phyloP scores from a whole-genome alignment of 2,113 vertebrate species.

The Cyanistes caeruleus region DNA sequence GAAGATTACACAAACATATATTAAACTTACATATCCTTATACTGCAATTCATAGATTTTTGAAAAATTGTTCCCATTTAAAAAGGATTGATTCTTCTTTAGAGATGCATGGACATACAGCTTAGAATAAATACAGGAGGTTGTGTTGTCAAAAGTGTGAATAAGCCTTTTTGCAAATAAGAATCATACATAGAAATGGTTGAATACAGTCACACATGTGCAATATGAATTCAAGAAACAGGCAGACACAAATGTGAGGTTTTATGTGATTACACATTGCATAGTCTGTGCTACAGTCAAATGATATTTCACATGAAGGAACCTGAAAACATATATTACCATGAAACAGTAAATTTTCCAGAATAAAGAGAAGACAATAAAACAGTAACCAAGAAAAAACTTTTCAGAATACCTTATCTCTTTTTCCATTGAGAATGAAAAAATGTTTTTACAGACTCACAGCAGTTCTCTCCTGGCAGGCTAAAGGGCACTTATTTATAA shows the following conservation, averaged over 20 bases:
- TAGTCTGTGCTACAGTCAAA: not conserved
- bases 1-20: not conserved
- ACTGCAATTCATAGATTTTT: not conserved
- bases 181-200: not conserved
- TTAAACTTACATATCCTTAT: not conserved
- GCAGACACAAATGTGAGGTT: not conserved
- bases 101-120: not conserved
- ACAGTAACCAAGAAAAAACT: not conserved
- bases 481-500: not conserved
- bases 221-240: not conserved
- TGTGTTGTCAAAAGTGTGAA: not conserved
- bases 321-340: not conserved
- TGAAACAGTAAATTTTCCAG: not conserved
- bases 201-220: not conserved
- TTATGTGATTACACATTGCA: not conserved
- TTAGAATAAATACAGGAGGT: not conserved
- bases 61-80: not conserved
- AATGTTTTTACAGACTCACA: not conserved
- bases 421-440: constrained; percentile 2
- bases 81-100: not conserved
- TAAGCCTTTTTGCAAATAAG: not conserved
- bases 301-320: not conserved
- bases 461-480: not conserved
- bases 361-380: not conserved
- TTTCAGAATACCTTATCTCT: constrained; percentile 1